These are phyloP conservation scores for Syritta pipiens DNA, from an alignment of 2,888 invertebrate species.

Conservation along the genomic window DNA sequence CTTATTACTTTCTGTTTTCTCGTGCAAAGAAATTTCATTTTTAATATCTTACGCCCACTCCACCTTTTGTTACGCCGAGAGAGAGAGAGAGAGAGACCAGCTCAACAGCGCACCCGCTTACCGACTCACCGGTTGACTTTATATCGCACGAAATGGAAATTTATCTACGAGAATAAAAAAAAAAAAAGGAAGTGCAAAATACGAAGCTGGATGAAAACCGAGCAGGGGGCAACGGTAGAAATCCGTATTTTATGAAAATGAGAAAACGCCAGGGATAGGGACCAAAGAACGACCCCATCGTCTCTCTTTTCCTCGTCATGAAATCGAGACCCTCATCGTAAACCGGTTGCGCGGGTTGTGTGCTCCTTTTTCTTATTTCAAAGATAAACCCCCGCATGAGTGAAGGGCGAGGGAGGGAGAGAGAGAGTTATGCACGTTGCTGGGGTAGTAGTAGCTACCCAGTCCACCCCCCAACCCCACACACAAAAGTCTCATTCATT, in stretches of 20 bases:
- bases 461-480: too few relatives aligned
- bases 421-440: constrained; percentile 16
- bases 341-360: constrained; percentile 46
- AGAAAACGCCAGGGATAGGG: constrained; percentile 36
- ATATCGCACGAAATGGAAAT: constrained; percentile 48
- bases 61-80: too few relatives aligned
- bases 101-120: neutral
- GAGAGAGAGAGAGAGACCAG: too few relatives aligned
- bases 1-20: neutral
- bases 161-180: constrained; percentile 37
- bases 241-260: constrained; percentile 66
- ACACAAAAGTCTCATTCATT: constrained; percentile 68
- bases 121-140: constrained; percentile 25
- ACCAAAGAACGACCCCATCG: neutral
- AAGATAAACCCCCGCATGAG: constrained; percentile 43
- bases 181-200: neutral
- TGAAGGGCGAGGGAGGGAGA: neutral
- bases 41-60: constrained; percentile 50
- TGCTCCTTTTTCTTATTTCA: constrained; percentile 10
- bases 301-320: neutral
- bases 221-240: constrained; percentile 17
- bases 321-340: too few relatives aligned
- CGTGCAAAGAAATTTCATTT: constrained; percentile 37
- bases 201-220: neutral
- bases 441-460: neutral